Evolutionary conservation across 2,113 vertebrate species (phyloP).

Genomic region (Periophthalmus modestus): DNA sequence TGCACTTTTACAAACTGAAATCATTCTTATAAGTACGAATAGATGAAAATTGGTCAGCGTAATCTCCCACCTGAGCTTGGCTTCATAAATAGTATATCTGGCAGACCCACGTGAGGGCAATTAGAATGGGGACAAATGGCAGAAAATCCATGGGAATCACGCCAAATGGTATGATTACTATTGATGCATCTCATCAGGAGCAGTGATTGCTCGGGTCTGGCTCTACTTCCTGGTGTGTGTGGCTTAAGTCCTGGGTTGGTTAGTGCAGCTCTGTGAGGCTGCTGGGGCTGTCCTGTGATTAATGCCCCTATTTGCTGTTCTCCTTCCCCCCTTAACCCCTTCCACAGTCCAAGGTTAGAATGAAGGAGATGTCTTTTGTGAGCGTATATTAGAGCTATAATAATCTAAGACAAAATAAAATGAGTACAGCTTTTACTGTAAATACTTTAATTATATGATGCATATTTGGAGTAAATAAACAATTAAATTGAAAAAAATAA

Average conservation of each 20-base stretch:
- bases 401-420: constrained; percentile 10
- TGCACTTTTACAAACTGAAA: background rate
- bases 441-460: background rate
- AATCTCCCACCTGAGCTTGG: constrained; percentile 12
- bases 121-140: constrained; percentile 69
- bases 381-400: constrained; percentile 42
- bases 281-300: constrained; percentile 57
- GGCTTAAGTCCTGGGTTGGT: constrained; percentile 36
- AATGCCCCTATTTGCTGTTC: constrained; percentile 63
- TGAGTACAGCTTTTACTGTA: background rate
- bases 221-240: constrained; percentile 54
- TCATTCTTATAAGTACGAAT: background rate
- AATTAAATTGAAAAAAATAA: background rate
- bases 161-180: constrained; percentile 72
- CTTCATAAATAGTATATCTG: constrained; percentile 36
- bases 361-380: constrained; percentile 50
- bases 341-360: constrained; percentile 63
- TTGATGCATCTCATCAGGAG: constrained; percentile 72
- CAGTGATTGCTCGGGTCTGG: constrained; percentile 70
- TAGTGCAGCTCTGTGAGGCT: constrained; percentile 24
- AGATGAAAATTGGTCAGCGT: background rate
- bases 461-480: background rate
- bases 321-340: constrained; percentile 44
- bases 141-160: constrained; percentile 68
- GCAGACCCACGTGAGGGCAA: constrained; percentile 39